Percentiles rank a stretch among this genome's conserved stretches.
phyloP scores from a whole-genome alignment of 2,888 invertebrate species.

The Calameuta idolon region DNA sequence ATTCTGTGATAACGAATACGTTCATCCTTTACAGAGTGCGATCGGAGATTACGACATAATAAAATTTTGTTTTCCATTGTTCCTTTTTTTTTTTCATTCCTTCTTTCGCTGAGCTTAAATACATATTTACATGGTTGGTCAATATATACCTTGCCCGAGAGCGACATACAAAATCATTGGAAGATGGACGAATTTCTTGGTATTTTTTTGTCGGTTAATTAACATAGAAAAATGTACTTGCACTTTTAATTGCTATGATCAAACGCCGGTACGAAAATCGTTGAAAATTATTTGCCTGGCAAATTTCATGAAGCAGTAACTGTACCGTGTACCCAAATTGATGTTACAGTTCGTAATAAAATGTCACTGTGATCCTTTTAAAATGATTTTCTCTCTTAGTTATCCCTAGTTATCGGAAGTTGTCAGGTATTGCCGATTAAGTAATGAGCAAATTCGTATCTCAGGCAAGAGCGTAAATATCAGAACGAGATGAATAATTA shows the following conservation, averaged over 20 bases:
- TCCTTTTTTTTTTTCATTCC: neutral
- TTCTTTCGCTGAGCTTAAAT: slow-evolving; percentile 3
- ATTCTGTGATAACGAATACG: neutral
- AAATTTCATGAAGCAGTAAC: neutral
- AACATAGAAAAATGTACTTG: neutral
- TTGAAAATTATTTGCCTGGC: neutral
- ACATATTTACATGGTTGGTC: slow-evolving; percentile 5
- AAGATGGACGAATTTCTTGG: neutral
- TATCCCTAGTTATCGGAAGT: neutral
- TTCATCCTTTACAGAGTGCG: neutral
- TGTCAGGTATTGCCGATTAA: neutral
- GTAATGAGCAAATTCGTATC: neutral
- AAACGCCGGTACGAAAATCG: neutral
- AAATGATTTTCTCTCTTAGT: neutral
- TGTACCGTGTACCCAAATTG: neutral
- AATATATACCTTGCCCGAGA: neutral
- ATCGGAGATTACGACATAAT: neutral
- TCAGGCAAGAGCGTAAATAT: neutral
- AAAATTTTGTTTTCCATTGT: neutral
- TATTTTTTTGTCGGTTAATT: neutral
- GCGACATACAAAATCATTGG: neutral
- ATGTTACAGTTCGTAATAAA: neutral
- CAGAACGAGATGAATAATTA: neutral
- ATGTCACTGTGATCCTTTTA: neutral
- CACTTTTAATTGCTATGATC: neutral